Evolutionary conservation across 2,113 vertebrate genomes (phyloP).

Genomic region (Lagenorhynchus albirostris): DNA sequence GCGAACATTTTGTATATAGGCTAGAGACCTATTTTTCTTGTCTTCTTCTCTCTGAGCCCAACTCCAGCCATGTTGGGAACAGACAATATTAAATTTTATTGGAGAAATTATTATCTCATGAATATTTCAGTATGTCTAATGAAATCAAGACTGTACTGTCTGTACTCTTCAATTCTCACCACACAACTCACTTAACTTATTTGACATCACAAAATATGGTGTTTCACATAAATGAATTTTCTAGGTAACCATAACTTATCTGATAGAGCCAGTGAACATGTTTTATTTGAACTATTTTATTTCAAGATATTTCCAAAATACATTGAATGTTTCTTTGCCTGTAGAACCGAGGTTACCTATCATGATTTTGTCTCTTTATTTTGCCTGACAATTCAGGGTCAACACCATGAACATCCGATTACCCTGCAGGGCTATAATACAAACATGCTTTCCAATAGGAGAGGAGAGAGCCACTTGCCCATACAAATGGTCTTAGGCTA

Average conservation of each 20-base stretch:
- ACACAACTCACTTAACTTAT: not conserved
- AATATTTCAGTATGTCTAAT: not conserved
- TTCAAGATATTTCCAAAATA: conserved; percentile 30
- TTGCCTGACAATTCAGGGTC: not conserved
- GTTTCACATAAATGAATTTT: conserved; percentile 29
- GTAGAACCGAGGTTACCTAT: not conserved
- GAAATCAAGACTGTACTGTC: not conserved
- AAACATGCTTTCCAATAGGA: not conserved
- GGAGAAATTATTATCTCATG: not conserved
- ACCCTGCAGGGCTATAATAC: not conserved
- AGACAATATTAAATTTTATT: not conserved
- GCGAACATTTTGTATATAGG: not conserved
- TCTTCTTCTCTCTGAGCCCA: not conserved
- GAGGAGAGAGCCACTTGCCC: not conserved
- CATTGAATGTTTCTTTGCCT: not conserved
- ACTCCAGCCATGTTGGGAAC: not conserved
- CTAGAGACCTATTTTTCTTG: not conserved
- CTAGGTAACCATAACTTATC: not conserved
- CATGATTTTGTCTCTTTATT: not conserved
- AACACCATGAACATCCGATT: not conserved
- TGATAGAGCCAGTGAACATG: not conserved
- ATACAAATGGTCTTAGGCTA: not conserved
- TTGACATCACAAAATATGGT: not conserved
- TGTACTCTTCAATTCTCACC: not conserved
- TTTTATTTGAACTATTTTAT: not conserved